These are phyloP conservation scores for Mastigias papua DNA, from an alignment of 30 jellyfish, hydroid and myxozoan genomes.

Conservation along the genomic window DNA sequence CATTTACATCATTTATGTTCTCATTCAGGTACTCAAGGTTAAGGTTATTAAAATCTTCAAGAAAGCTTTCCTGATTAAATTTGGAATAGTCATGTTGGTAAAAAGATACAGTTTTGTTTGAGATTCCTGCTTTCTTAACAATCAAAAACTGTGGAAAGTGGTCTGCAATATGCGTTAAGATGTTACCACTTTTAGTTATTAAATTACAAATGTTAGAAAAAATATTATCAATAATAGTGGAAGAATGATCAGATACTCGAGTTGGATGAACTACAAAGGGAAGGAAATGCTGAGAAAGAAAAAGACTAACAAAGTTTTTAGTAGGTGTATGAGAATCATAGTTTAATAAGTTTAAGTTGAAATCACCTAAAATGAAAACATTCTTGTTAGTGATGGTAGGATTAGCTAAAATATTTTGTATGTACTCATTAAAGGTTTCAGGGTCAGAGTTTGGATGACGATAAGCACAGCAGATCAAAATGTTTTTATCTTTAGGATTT, in stretches of 20 bases:
- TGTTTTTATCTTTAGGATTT: background rate
- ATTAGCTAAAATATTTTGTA: background rate
- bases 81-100: slow-evolving; percentile 35
- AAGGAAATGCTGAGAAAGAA: slow-evolving; percentile 58
- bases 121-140: slow-evolving; percentile 13
- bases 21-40: slow-evolving; percentile 15
- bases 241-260: slow-evolving; percentile 63
- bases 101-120: slow-evolving; percentile 3
- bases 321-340: slow-evolving; percentile 1
- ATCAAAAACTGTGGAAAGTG: slow-evolving; percentile 43
- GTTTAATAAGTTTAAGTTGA: background rate
- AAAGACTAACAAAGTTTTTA: slow-evolving; percentile 26
- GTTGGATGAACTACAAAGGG: slow-evolving; percentile 64
- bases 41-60: slow-evolving; percentile 26
- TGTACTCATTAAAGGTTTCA: background rate
- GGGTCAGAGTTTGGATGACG: background rate
- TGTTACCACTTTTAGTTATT: slow-evolving; percentile 59
- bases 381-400: background rate
- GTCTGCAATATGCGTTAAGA: slow-evolving; percentile 42
- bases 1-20: background rate
- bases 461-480: background rate
- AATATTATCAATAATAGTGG: slow-evolving; percentile 64
- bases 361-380: background rate
- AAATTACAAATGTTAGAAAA: slow-evolving; percentile 50
- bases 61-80: slow-evolving; percentile 7